Evolutionary conservation across 2,113 vertebrate species (phyloP).

Genomic region (Mola mola): DNA sequence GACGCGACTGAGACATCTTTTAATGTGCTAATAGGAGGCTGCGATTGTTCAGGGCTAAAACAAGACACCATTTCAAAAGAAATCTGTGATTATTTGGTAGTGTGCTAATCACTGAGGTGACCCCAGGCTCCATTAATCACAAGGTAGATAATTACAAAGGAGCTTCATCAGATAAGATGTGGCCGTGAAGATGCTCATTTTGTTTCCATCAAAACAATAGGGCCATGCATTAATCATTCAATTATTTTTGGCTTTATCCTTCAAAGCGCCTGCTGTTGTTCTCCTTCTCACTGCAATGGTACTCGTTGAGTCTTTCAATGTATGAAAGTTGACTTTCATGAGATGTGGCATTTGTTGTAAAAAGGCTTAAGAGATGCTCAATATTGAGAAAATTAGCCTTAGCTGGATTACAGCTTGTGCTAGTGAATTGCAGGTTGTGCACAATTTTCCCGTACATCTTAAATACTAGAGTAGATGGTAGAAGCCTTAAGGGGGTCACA

Average conservation of each 20-base stretch:
- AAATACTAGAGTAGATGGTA: conserved; percentile 56
- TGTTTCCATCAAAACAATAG: conserved; percentile 45
- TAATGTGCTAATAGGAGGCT: conserved; percentile 34
- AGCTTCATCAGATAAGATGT: conserved; percentile 23
- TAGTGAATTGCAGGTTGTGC: conserved; percentile 29
- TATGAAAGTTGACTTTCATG: conserved; percentile 13
- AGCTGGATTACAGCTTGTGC: background rate
- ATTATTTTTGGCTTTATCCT: conserved; percentile 39
- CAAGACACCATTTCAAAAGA: conserved; percentile 30
- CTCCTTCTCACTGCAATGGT: conserved; percentile 5
- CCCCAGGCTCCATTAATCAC: conserved; percentile 44
- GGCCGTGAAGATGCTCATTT: conserved; percentile 22
- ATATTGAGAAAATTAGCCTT: conserved; percentile 20
- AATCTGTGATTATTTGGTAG: conserved; percentile 49
- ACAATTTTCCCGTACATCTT: conserved; percentile 12
- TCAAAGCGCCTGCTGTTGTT: conserved; percentile 31
- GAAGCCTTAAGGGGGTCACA: conserved; percentile 54
- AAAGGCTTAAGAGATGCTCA: background rate
- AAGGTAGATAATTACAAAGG: conserved; percentile 21
- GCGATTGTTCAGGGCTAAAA: conserved; percentile 31
- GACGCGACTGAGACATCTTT: conserved; percentile 20
- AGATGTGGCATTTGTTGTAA: conserved; percentile 9
- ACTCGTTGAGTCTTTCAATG: conserved; percentile 7
- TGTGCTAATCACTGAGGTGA: conserved; percentile 42
- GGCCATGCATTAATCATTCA: conserved; percentile 48